Evolutionary conservation across 2,797 vertebrate genomes (phyloP), one percentile per base, ranked within the genome.

Genomic region (Dallia pectoralis): DNA sequence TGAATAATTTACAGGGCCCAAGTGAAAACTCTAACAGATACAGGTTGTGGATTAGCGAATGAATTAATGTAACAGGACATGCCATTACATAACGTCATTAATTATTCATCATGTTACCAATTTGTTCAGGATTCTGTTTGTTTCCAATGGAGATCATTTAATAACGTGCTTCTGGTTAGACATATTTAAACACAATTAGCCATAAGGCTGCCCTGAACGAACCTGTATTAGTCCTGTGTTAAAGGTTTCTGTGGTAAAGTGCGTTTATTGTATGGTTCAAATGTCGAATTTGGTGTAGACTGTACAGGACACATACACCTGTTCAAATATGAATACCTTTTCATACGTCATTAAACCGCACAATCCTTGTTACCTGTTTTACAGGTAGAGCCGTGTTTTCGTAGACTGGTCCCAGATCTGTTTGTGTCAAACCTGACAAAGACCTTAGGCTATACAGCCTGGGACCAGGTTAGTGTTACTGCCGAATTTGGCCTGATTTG

Each of bases 61-160:
- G 53, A 70, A 29, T 27, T 48, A 59, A 62, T 67, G 62, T 8
- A 11, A 22, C 61, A 1, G 0, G 66, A 36, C n/a, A 44, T 44
- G 40, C 40, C 14, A 8, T 70, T 65, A 75, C 27, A 33, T 48
- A 18, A 25, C 49, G 5, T 59, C 19, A 73, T 78, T 70, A 71
- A 77, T 70, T 72, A 69, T 19, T 40, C n/a, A 66, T 56, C 64
- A 66, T 56, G 69, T 72, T 75, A 47, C 82, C 67, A 6, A 73
- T 73, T 79, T 64, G 36, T 16, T 76, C 29, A 62, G 62, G 27
- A 69, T 40, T 29, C n/a, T 74, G 59, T 67, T 66, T 68, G 47
- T 72, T 61, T 67, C 67, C 64, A 15, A n/a, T 69, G 22, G 53
- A 59, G 53, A 59, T 4, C 2, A 14, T 59, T 59, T 14, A 22